Conservation (phyloP, 1,140 invertebrate genomes). For the Lordiphosa mommai region DNA sequence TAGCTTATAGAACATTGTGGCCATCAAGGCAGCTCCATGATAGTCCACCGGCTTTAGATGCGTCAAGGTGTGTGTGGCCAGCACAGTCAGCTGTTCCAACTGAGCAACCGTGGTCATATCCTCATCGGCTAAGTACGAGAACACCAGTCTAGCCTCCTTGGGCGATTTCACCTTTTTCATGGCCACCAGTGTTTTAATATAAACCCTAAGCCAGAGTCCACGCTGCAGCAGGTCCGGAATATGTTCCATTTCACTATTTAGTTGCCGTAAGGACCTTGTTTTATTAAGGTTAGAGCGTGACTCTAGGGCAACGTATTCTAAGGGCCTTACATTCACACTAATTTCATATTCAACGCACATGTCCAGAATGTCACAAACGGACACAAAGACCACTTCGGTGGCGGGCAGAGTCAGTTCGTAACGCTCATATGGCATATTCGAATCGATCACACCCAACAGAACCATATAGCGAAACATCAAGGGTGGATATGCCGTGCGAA, state of each 20-base stretch:
- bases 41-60: background rate
- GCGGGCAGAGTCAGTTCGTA: background rate
- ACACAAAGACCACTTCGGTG: background rate
- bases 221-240: background rate
- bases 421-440: background rate
- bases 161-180: background rate
- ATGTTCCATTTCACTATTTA: background rate
- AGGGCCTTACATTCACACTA: background rate
- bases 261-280: background rate
- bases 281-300: background rate
- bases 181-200: background rate
- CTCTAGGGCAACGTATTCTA: no score
- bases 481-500: background rate
- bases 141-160: background rate
- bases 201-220: slow-evolving; percentile 15
- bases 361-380: slow-evolving; percentile 18
- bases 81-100: slow-evolving; percentile 9
- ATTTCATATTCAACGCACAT: background rate
- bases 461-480: slow-evolving; percentile 6
- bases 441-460: background rate
- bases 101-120: background rate
- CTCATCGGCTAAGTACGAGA: background rate
- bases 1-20: background rate
- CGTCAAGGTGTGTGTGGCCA: background rate
- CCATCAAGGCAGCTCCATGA: background rate